Conservation (phyloP, 2,113 vertebrate species). For the Anolis carolinensis region DNA sequence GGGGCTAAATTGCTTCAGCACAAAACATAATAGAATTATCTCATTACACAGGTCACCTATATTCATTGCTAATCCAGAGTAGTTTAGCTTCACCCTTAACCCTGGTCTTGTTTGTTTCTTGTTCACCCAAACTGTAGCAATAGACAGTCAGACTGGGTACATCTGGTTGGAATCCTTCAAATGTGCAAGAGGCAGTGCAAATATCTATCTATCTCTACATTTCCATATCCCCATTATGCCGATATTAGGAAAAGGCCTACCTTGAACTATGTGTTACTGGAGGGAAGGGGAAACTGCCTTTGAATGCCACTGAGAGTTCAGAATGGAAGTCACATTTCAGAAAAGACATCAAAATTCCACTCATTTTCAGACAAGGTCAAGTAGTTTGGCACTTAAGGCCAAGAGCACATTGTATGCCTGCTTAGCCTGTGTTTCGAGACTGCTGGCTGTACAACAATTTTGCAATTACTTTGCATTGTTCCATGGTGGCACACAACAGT, state of each 20-base stretch:
- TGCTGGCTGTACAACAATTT: neutral
- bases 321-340: constrained; percentile 40
- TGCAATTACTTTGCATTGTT: neutral
- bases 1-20: constrained; percentile 52
- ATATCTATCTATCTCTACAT: neutral
- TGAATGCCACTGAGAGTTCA: constrained; percentile 60
- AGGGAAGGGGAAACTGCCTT: constrained; percentile 56
- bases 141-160: constrained; percentile 40
- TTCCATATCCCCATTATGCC: constrained; percentile 6
- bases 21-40: constrained; percentile 55
- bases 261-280: constrained; percentile 53
- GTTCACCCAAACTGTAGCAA: neutral
- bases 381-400: constrained; percentile 3
- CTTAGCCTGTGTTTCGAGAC: constrained; percentile 44
- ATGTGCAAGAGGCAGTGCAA: constrained; percentile 39
- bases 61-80: constrained; percentile 60
- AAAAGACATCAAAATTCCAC: constrained; percentile 31
- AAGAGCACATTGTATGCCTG: constrained; percentile 23
- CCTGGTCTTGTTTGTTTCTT: neutral
- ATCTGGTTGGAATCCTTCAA: constrained; percentile 48
- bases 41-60: constrained; percentile 57
- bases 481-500: no score
- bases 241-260: constrained; percentile 47
- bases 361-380: constrained; percentile 43
- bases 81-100: constrained; percentile 57